These are phyloP conservation scores for Koerneria pararmatus DNA, from an alignment of 2,888 invertebrate genomes.

Conservation along the genomic window DNA sequence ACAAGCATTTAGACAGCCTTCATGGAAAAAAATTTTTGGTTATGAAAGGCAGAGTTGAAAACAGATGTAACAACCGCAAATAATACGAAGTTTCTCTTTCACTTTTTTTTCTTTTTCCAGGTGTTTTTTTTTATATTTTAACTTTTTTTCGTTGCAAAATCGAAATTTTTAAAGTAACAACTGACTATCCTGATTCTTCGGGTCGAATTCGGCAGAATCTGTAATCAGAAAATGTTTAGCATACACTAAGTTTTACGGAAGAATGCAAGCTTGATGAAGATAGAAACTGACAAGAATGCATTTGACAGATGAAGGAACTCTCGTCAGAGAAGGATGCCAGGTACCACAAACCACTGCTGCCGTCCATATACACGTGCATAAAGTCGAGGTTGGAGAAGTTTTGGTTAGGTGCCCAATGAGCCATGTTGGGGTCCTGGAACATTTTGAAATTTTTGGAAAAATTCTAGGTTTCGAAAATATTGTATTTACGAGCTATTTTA, in stretches of 20 bases:
- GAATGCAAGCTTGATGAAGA: neutral
- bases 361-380: slow-evolving; percentile 38
- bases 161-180: neutral
- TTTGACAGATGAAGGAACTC: slow-evolving; percentile 36
- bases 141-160: neutral
- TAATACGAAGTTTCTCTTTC: no score
- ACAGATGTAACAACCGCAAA: no score
- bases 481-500: no score
- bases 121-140: no score
- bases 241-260: neutral
- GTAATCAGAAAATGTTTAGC: slow-evolving; percentile 1
- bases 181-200: slow-evolving; percentile 29
- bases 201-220: slow-evolving; percentile 36
- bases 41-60: no score
- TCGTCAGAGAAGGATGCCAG: slow-evolving; percentile 25
- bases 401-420: slow-evolving; percentile 33
- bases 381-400: slow-evolving; percentile 26
- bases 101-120: no score
- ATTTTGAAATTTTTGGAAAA: no score
- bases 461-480: no score
- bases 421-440: slow-evolving; percentile 24
- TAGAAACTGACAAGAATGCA: slow-evolving; percentile 31
- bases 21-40: neutral
- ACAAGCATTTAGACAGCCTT: neutral
- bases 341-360: slow-evolving; percentile 33